Evolutionary conservation across 2,888 invertebrate genomes (phyloP), one percentile per base, ranked within the genome.

Genomic region (Dolomedes plantarius): DNA sequence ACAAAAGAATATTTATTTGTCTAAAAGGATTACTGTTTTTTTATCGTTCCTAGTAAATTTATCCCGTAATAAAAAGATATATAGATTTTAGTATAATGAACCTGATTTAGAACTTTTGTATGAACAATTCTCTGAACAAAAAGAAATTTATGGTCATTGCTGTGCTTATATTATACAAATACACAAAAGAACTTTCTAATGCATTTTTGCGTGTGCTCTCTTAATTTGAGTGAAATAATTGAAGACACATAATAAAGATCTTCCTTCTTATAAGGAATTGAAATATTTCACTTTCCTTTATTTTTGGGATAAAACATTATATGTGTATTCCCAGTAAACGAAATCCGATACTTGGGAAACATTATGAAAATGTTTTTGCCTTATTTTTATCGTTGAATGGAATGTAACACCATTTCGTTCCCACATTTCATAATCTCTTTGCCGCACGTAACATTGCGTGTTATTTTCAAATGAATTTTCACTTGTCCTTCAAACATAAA

Each of bases 371-470:
- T 16, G 16, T 46, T 46, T 16, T 46, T 46, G 2, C 16, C 46
- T 46, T 56, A 56, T 23, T 23, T 56, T 56, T 56, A 6, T 23
- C 23, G 56, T 3, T 5, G 56, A 23, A 56, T 56, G 3, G 56
- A 56, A 56, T 56, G 23, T 56, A 56, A 23, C 56, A 56, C 56
- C 23, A 23, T 56, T 56, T 56, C 56, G 56, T 56, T 46, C 36
- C 41, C 41, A 46, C 56, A 23, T 56, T 56, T 56, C 56, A 56
- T 56, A 56, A 56, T 56, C 56, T 19, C 56, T 56, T 16, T 11
- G 1, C 1, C 23, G 16, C 56, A 56, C 56, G 56, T 56, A 56
- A 56, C 5, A 3, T 56, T 11, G 56, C 56, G 56, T 56, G 56
- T 23, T 23, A 23, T 23, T 56, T 23, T 23, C 23, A 11, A 56